Evolutionary conservation across 2,797 vertebrate genomes (phyloP), one percentile per base, ranked within the genome.

Genomic region (Orientallactaga sibirica): DNA sequence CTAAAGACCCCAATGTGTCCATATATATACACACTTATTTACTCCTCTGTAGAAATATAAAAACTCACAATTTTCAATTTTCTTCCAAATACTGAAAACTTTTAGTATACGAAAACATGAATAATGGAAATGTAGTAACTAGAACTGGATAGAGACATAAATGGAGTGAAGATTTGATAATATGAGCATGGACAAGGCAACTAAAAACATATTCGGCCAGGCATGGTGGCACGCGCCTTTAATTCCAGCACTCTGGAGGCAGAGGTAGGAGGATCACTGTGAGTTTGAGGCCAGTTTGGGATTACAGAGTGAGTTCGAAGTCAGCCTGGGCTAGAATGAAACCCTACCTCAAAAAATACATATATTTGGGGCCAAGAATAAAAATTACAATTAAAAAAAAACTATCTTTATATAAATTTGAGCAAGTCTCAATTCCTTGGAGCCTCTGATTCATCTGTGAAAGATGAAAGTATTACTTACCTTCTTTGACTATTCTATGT

Each of bases 341-440:
- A 37, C 33, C n/a, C n/a, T n/a, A n/a, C n/a, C 33, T 37, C 33
- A 37, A 37, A 37, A 37, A 77, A n/a, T 3, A 37, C 33, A 37
- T 37, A 37, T 7, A 27, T 58, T 75, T 81, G 16, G 41, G 15
- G 20, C 58, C 71, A 80, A 83, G 86, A 78, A 71, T 27, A 24
- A 62, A 91, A 79, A 52, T 19, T 24, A 85, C 41, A 29, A 20
- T 37, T 67, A 70, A 52, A 20, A 12, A 12, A 11, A 77, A 76
- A 76, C n/a, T 93, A 25, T 33, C 76, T 81, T 76, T 81, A 33
- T 61, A 52, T 88, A 89, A 78, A 37, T 96, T 48, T 41, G 79
- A 55, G 58, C 62, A 76, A 67, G 64, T 73, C 10, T 90, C 62
- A 68, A 52, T 71, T 20, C 41, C 10, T 78, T 6, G 2, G 76